Base-by-base conservation (phyloP, 2,113 vertebrate species). In the Paramormyrops kingsleyae region DNA sequence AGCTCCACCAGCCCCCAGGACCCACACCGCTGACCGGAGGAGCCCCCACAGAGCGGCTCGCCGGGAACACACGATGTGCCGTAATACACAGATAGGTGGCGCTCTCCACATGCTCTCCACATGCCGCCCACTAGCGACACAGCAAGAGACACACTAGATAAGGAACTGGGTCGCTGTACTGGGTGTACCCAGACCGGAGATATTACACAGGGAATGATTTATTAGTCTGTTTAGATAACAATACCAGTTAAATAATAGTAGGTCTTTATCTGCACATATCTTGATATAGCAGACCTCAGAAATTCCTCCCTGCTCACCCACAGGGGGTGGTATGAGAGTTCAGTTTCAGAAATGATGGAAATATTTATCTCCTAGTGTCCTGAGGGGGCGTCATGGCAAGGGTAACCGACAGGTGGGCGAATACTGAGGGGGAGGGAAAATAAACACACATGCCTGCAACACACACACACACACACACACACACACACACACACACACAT, bases 331-430 rank as follows among this genome's bases (percentile, higher is more conserved):
- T 47, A 53, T 15, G 35, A 24, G 3, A 59, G 83, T 59, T 84
- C 89, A 39, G 74, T 46, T 5, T 85, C 35, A 27, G 89, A 83
- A 15, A 83, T 62, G 46, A 85, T 83, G 56, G 42, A 80, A 89
- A 62, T 46, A 46, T 27, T 27, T 53, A 84, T 56, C 77, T 62
- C 47, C 44, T 53, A 27, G 50, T 49, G 13, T 42, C 89, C 39
- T 47, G 39, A 89, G 85, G 80, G 88, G 35, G 53, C 49, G 49
- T 47, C 52, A 9, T 62, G 80, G 50, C 44, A 80, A 89, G 89
- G 52, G n/a, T 84, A 62, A 24, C 74, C 9, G 80, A 27, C 80
- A 62, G 42, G 39, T 15, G 13, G 27, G 52, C 27, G 6, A 39
- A 9, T 44, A 24, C 9, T 27, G 35, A 62, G 87, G 53, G 87